phyloP scores from a whole-genome alignment of 2,888 invertebrate species.

The Uloborus plumipes region DNA sequence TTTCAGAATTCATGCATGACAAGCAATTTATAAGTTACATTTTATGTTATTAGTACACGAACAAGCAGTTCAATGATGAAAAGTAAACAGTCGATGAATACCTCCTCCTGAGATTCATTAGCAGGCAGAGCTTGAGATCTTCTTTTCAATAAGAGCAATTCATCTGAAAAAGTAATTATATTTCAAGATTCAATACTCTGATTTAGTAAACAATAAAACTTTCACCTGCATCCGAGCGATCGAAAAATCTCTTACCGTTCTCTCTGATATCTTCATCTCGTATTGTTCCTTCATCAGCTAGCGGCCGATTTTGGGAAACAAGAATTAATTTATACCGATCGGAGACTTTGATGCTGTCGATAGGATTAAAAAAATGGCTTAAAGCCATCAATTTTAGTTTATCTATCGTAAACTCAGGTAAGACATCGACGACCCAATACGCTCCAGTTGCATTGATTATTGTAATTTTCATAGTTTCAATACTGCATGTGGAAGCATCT shows the following conservation, averaged over 20 bases:
- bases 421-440: conserved; percentile 62
- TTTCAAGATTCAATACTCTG: neutral
- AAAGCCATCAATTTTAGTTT: conserved; percentile 71
- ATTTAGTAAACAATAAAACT: neutral
- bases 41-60: no score
- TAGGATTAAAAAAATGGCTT: conserved; percentile 71
- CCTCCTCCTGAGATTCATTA: conserved; percentile 74
- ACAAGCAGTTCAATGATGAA: neutral
- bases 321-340: conserved; percentile 71
- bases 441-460: conserved; percentile 60
- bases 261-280: conserved; percentile 68
- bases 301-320: conserved; percentile 70
- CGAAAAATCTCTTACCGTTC: conserved; percentile 42
- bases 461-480: conserved; percentile 64
- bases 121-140: conserved; percentile 70
- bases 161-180: conserved; percentile 68
- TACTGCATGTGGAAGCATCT: conserved; percentile 46
- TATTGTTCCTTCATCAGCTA: conserved; percentile 71
- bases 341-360: conserved; percentile 71
- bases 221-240: neutral
- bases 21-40: no score
- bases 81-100: conserved; percentile 68
- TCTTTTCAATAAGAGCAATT: conserved; percentile 70
- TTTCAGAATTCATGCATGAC: neutral
- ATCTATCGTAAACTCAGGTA: conserved; percentile 70